Conservation (phyloP, 2,113 vertebrate species). For the Lathamus discolor region DNA sequence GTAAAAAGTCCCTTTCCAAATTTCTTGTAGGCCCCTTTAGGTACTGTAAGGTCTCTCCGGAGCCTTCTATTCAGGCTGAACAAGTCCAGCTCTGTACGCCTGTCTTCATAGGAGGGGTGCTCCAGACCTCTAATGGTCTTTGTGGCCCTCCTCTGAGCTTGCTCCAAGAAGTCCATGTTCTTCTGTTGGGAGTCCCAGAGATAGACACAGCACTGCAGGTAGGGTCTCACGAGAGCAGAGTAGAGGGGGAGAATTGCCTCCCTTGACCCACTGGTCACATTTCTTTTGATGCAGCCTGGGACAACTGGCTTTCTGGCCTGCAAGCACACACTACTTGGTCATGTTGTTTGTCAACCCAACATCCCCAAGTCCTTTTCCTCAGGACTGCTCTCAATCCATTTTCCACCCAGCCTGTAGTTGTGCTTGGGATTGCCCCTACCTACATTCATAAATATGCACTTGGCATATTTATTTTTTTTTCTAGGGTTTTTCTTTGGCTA, state of each 20-base stretch:
- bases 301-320: neutral
- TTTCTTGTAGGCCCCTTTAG: neutral
- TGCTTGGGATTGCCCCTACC: neutral
- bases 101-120: neutral
- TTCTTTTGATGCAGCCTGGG: neutral
- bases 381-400: neutral
- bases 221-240: neutral
- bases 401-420: neutral
- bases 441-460: neutral
- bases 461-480: neutral
- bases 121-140: neutral
- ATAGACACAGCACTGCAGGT: neutral
- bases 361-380: neutral
- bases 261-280: neutral
- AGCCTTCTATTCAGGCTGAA: neutral
- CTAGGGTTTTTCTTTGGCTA: neutral
- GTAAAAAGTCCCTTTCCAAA: neutral
- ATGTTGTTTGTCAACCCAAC: neutral
- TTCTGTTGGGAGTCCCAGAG: neutral
- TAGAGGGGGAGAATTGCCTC: neutral
- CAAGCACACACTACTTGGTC: neutral
- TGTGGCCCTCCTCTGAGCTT: neutral
- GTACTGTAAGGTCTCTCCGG: neutral
- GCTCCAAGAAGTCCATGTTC: neutral
- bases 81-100: neutral